These are phyloP conservation scores for Mechanitis messenoides DNA, from an alignment of 2,888 invertebrate genomes.

Conservation along the genomic window DNA sequence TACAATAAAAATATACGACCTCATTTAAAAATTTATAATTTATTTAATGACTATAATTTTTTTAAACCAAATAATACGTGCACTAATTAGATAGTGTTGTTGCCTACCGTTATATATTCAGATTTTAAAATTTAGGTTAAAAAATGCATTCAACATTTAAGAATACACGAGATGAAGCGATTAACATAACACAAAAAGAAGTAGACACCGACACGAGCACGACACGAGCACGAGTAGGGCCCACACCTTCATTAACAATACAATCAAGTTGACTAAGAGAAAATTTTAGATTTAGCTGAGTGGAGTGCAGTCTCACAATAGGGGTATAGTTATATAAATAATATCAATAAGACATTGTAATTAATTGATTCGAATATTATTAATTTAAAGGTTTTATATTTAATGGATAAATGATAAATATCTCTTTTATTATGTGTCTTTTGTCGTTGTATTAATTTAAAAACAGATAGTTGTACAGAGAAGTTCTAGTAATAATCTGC, in stretches of 20 bases:
- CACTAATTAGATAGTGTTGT: too few species aligned
- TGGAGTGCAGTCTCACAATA: not conserved
- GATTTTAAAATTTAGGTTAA: not conserved
- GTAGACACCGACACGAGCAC: not conserved
- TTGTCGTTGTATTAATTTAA: too few species aligned
- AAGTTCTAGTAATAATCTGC: too few species aligned
- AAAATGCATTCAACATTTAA: not conserved
- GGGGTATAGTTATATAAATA: not conserved
- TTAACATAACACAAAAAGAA: conserved; percentile 1
- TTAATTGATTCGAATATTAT: not conserved
- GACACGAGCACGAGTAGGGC: not conserved
- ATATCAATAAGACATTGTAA: too few species aligned
- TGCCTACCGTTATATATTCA: too few species aligned
- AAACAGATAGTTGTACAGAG: too few species aligned
- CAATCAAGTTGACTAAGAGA: conserved; percentile 21
- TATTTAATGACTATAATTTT: not conserved
- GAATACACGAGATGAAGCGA: conserved; percentile 1
- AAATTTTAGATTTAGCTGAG: conserved; percentile 20
- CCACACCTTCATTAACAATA: conserved; percentile 24
- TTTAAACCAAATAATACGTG: too few species aligned
- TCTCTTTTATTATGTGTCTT: too few species aligned
- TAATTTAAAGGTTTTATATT: too few species aligned
- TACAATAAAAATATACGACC: conserved; percentile 4
- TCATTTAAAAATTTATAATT: conserved; percentile 1
- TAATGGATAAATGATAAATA: too few species aligned